A percentile compares a stretch with the other conserved stretches of the same genome.
Evolutionary conservation across 1,140 invertebrate genomes (phyloP).

Genomic region (Heterodera schachtii): DNA sequence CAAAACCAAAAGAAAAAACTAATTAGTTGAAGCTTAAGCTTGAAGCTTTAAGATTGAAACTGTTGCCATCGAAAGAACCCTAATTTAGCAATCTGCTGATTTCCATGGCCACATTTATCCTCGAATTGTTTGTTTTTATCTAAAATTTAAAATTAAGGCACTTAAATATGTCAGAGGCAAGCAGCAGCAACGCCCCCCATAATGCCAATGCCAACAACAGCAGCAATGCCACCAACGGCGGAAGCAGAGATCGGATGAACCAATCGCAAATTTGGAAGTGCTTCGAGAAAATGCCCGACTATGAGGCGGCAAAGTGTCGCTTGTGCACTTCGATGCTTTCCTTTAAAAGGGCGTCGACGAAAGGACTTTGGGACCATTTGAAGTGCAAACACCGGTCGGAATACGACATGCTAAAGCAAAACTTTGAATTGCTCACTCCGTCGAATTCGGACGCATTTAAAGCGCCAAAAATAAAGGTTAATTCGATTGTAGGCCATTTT

Average conservation of each 20-base stretch:
- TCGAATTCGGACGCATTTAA: background rate
- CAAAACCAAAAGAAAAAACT: too few species aligned
- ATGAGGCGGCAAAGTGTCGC: background rate
- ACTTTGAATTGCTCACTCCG: background rate
- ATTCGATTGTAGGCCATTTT: background rate
- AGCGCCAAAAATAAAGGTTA: background rate
- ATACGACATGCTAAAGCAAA: background rate
- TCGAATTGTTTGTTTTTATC: too few species aligned
- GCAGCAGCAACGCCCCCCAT: background rate
- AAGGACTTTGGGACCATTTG: constrained; percentile 4
- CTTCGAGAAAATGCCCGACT: background rate
- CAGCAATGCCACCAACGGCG: background rate
- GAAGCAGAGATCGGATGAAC: background rate
- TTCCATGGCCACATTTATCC: too few species aligned
- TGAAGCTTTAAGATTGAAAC: too few species aligned
- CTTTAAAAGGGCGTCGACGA: background rate
- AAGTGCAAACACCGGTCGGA: background rate
- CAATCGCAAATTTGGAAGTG: background rate
- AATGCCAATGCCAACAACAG: background rate
- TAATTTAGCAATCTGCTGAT: too few species aligned
- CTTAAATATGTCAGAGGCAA: background rate
- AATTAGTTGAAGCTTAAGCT: too few species aligned
- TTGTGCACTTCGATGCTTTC: background rate
- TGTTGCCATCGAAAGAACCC: too few species aligned
- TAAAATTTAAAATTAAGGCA: background rate